Evolutionary conservation across 2,888 invertebrate genomes (phyloP), one percentile per base, ranked within the genome.

Genomic region (Tillus elongatus): DNA sequence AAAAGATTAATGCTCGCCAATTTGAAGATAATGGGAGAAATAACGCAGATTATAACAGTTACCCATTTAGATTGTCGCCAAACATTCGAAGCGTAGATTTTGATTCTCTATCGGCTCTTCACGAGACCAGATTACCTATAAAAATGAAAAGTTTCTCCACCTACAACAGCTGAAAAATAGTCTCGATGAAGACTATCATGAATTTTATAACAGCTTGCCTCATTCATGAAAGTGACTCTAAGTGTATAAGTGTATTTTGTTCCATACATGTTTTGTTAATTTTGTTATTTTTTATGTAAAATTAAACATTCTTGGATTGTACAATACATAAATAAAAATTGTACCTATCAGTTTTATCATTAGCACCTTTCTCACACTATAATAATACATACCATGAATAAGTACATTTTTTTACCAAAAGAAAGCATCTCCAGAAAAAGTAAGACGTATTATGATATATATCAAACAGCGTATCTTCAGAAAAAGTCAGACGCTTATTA

Each of bases 181-280:
- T 8, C 13, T 33, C 10, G 8, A 8, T 9, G 12, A 8, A 33
- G 33, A 33, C 19, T 19, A 19, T 33, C 33, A 33, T 12, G 4
- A 14, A 16, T 33, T 19, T 33, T 33, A 33, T 19, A 24, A 33
- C 14, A 10, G 24, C 24, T 3, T 33, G 10, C 32, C 32, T 14
- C 14, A 13, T 24, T 13, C n/a, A 13, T 16, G 19, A 19, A 11
- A 33, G n/a, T n/a, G n/a, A n/a, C n/a, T n/a, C n/a, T n/a, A n/a
- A n/a, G n/a, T n/a, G n/a, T n/a, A n/a, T n/a, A n/a, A n/a, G n/a
- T n/a, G n/a, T n/a, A n/a, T n/a, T n/a, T n/a, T n/a, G n/a, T n/a
- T n/a, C n/a, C n/a, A n/a, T n/a, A n/a, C n/a, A n/a, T n/a, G n/a
- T n/a, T n/a, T n/a, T n/a, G n/a, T n/a, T n/a, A n/a, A n/a, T n/a